Base-by-base conservation (phyloP, 2,113 vertebrate genomes). In the western clawed frog (Xenopus tropicalis) region DNA sequence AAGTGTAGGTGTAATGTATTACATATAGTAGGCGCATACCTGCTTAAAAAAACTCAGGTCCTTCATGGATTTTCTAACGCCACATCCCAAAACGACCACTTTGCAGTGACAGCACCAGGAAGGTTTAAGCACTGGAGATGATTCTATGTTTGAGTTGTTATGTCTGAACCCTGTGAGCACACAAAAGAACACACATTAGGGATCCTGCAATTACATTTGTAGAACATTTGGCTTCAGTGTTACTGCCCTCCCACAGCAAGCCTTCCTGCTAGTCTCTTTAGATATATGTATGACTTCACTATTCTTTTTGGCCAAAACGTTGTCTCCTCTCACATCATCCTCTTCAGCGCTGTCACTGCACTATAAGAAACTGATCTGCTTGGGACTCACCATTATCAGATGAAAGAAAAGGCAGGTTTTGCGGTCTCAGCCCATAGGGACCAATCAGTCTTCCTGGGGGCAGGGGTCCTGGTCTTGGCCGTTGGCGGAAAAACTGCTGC, bases 61-160 rank as follows among this genome's bases (percentile, higher is more conserved):
- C 82, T 86, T 91, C 83, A 86, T 70, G 2, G 93, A 86, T 79
- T 96, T 91, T 37, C 90, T 84, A 65, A 98, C 93, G 3, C 92
- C 93, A 1, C 93, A 94, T 62, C 96, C 95, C 71, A 99, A 90
- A 77, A 99, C 90, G 22, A 96, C 90, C n/a, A 92, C 93, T 75
- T 94, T 96, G 86, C 96, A 98, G 73, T 93, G 88, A 72, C 90
- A 93, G 72, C 96, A 99, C 87, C 93, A 92, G 43, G 89, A 93
- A 14, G 93, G 86, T 24, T 89, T 89, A 69, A 91, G 77, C 0
- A 87, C 91, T 1, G 91, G 80, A 75, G 88, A 82, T 56, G 86
- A 82, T 9, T 83, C 57, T 0, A 78, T 22, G 3, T 78, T 81
- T 52, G 83, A 88, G 68, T 81, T 77, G 54, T 93, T 84, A 52